A percentile compares a stretch with the other conserved stretches of the same genome.
Evolutionary conservation across 2,888 invertebrate genomes (phyloP).

Genomic region (Conops quadrifasciatus): DNA sequence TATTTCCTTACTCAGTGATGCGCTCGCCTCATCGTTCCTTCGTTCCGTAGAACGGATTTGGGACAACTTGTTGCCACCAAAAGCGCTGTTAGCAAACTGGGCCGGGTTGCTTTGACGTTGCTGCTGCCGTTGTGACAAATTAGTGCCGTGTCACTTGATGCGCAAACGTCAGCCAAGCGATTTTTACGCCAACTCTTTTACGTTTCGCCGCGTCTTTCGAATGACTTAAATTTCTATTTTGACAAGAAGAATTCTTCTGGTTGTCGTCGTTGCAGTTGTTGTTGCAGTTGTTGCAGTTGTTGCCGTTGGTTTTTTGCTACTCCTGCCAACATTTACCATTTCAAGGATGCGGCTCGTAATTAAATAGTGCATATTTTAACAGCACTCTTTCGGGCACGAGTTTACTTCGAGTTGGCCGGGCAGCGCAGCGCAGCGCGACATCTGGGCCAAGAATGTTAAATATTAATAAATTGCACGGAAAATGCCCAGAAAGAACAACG

Average conservation of each 20-base stretch:
- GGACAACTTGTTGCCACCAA: conserved; percentile 9
- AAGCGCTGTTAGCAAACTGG: neutral
- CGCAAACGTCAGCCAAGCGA: conserved; percentile 29
- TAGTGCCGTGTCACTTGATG: conserved; percentile 7
- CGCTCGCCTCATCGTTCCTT: neutral
- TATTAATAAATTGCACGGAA: neutral
- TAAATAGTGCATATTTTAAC: conserved; percentile 30
- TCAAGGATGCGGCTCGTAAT: conserved; percentile 32
- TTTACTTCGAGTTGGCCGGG: neutral
- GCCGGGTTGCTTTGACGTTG: neutral
- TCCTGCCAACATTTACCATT: neutral
- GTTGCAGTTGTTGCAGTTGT: neutral
- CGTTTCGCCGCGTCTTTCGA: neutral
- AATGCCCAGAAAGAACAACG: neutral
- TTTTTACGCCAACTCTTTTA: conserved; percentile 3
- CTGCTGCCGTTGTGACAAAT: neutral
- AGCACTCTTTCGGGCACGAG: conserved; percentile 12
- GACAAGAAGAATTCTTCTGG: conserved; percentile 3
- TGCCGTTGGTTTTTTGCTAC: neutral
- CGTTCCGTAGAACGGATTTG: neutral
- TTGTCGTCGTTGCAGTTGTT: neutral
- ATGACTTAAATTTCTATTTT: conserved; percentile 24
- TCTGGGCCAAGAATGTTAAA: conserved; percentile 11
- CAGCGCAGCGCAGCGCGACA: neutral
- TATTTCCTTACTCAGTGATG: conserved; percentile 24